Evolutionary conservation across 2,888 invertebrate genomes (phyloP), one percentile per base, ranked within the genome.

Genomic region (Caenorhabditis sp.): DNA sequence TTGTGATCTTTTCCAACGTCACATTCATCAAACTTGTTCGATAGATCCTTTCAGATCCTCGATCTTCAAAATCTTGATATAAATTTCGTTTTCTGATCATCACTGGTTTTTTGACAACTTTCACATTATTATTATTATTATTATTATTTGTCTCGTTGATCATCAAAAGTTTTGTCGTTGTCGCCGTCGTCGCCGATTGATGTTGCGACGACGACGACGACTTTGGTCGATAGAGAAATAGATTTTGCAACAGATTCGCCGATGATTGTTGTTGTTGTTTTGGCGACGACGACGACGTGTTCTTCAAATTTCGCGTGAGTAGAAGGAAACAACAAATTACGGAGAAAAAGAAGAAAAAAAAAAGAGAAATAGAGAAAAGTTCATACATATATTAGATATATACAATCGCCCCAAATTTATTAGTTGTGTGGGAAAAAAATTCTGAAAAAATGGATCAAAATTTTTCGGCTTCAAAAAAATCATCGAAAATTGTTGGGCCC

Each of bases 161-260:
- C 14, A 17, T 43, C 5, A 31, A 6, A 10, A 31, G 31, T 43
- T 21, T 43, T 21, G 59, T 24, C 49, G 43, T n/a, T 43, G 43
- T 36, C 59, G 59, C 43, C 59, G 43, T 53, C 53, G 24, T 6
- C 21, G n/a, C 2, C 12, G 3, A 4, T 53, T 21, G 53, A 21
- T 53, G 53, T 21, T 21, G 21, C 21, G 62, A 59, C 12, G 68
- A 62, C 2, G 70, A 66, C 71, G 72, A 67, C 72, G 64, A 64
- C 72, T 66, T 74, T 53, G 74, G 74, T 66, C 69, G 69, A 62
- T 69, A 74, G 26, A 74, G 66, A 68, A 74, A 69, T 64, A 74
- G 69, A 74, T 74, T 74, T 66, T 74, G 74, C 66, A 74, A 62
- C 74, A 74, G 65, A 61, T 68, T 67, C 58, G n/a, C 5, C 27